phyloP scores from a whole-genome alignment of 2,888 invertebrate genomes.

The Calliopum simillimum region DNA sequence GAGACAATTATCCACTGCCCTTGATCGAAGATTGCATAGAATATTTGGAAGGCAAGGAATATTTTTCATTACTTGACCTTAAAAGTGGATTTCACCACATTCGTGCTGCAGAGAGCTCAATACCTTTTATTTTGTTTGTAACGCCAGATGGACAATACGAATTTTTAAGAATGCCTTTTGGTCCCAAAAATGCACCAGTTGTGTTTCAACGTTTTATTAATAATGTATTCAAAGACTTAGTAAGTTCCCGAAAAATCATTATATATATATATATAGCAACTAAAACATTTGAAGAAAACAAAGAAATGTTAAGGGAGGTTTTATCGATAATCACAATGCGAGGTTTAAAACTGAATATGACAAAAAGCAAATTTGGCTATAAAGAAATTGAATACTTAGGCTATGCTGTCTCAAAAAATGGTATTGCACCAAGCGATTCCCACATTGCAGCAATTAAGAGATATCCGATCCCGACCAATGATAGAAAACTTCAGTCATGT shows the following conservation, averaged over 20 bases:
- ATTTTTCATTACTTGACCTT: too few relatives aligned
- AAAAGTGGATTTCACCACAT: too few relatives aligned
- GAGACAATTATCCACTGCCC: too few relatives aligned
- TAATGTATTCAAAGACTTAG: conserved; percentile 34
- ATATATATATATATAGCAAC: conserved; percentile 42
- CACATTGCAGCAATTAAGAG: conserved; percentile 20
- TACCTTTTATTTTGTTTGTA: too few relatives aligned
- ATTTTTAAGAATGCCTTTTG: conserved; percentile 43
- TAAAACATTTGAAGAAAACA: conserved; percentile 22
- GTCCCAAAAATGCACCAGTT: conserved; percentile 35
- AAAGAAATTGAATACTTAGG: conserved; percentile 38
- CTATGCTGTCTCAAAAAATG: conserved; percentile 30
- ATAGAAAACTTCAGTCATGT: conserved; percentile 25
- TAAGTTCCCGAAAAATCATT: conserved; percentile 29
- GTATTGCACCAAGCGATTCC: conserved; percentile 37
- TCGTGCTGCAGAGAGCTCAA: too few relatives aligned
- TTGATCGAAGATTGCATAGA: too few relatives aligned
- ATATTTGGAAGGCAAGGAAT: too few relatives aligned
- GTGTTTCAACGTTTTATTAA: conserved; percentile 38
- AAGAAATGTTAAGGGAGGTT: conserved; percentile 30
- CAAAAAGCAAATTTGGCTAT: conserved; percentile 37
- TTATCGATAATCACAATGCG: conserved; percentile 28
- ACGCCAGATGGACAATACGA: too few relatives aligned
- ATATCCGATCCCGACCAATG: conserved; percentile 25
- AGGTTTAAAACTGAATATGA: conserved; percentile 32